phyloP scores from a whole-genome alignment of 2,113 vertebrate genomes.

The Aptenodytes forsteri region DNA sequence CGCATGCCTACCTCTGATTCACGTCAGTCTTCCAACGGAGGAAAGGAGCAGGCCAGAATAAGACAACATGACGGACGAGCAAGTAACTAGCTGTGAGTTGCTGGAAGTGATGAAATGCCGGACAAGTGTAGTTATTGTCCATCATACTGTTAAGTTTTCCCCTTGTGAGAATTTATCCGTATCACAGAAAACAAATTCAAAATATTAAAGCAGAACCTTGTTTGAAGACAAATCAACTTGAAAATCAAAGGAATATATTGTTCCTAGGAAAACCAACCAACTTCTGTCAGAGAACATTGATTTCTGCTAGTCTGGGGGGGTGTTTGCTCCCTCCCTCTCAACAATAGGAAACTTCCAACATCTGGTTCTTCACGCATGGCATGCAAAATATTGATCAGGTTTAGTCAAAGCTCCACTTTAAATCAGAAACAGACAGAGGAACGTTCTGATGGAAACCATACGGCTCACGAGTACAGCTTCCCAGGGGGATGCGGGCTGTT shows the following conservation, averaged over 20 bases:
- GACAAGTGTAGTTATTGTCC: conserved; percentile 26
- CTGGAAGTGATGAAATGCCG: neutral
- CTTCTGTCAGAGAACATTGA: conserved; percentile 84
- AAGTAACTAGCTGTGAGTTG: neutral
- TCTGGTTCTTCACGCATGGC: conserved; percentile 95
- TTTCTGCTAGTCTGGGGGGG: conserved; percentile 84
- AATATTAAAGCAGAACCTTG: conserved; percentile 58
- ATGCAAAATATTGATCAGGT: conserved; percentile 93
- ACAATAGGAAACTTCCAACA: conserved; percentile 93
- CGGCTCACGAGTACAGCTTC: conserved; percentile 65
- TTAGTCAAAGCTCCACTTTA: conserved; percentile 84
- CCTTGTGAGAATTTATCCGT: neutral
- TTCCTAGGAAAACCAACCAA: conserved; percentile 73
- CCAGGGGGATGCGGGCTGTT: neutral
- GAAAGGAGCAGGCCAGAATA: neutral
- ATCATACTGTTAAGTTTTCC: conserved; percentile 11
- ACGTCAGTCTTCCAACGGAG: neutral
- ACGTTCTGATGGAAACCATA: conserved; percentile 73
- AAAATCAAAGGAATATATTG: conserved; percentile 70
- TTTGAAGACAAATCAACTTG: conserved; percentile 72
- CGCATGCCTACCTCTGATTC: fast-evolving
- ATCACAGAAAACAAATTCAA: conserved; percentile 52
- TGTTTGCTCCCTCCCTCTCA: conserved; percentile 61
- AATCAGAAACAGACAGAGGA: conserved; percentile 71
- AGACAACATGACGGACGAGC: fast-evolving